Percentiles rank a stretch among this genome's conserved stretches.
phyloP scores from a whole-genome alignment of 2,797 vertebrate species.

The Pteropus rufus region DNA sequence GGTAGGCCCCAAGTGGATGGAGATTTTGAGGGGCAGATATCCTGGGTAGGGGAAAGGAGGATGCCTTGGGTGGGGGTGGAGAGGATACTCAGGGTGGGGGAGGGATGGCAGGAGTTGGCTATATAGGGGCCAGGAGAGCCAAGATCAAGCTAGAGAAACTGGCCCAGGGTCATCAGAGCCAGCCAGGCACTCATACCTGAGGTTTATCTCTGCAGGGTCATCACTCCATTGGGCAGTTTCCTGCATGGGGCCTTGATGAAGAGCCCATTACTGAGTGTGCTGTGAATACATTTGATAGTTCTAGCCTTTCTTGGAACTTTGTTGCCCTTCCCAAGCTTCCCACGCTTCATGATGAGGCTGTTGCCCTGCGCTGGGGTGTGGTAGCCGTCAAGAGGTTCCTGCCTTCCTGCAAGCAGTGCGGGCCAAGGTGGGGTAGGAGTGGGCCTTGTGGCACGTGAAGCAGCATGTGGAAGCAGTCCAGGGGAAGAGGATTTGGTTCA shows the following conservation, averaged over 20 bases:
- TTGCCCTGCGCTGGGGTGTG: slow-evolving; percentile 27
- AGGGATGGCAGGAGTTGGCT: background rate
- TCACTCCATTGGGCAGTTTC: background rate
- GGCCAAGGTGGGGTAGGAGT: background rate
- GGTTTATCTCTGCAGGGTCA: background rate
- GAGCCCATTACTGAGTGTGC: background rate
- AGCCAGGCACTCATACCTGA: background rate
- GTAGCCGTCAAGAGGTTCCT: slow-evolving; percentile 21
- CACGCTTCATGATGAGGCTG: background rate
- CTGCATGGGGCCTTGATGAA: background rate
- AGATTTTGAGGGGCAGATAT: background rate
- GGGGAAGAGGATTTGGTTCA: background rate
- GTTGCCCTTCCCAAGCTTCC: slow-evolving; percentile 30
- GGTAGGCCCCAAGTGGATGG: background rate
- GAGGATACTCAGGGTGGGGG: background rate
- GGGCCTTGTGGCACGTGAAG: background rate
- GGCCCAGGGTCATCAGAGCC: background rate
- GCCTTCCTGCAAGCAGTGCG: background rate
- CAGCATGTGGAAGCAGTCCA: background rate
- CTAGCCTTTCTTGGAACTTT: background rate
- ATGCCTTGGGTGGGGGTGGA: background rate
- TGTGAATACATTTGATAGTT: background rate
- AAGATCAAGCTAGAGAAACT: background rate
- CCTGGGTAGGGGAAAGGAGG: background rate
- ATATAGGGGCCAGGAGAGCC: background rate